phyloP scores from a whole-genome alignment of 2,113 vertebrate species.

The Crotalus viridis region DNA sequence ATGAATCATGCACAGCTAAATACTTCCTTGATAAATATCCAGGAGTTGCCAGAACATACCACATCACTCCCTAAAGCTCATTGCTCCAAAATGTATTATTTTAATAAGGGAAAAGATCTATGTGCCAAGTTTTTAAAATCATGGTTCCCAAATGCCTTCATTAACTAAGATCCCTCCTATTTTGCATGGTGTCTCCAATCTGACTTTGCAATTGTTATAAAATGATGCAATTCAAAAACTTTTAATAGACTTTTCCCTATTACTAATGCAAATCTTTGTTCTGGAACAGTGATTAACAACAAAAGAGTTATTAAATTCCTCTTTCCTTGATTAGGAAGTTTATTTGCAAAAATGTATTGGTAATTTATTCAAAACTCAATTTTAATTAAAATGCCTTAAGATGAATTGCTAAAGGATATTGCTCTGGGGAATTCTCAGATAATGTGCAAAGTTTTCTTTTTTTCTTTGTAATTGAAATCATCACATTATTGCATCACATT shows the following conservation, averaged over 20 bases:
- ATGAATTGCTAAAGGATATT: neutral
- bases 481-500: neutral
- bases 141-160: slow-evolving; percentile 49
- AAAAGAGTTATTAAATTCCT: slow-evolving; percentile 23
- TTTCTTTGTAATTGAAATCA: neutral
- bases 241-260: slow-evolving; percentile 33
- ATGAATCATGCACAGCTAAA: slow-evolving; percentile 14
- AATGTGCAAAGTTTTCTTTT: neutral
- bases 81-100: slow-evolving; percentile 10
- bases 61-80: slow-evolving; percentile 35
- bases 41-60: slow-evolving; percentile 21
- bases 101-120: slow-evolving; percentile 25
- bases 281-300: slow-evolving; percentile 29
- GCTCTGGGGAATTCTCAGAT: neutral
- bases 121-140: slow-evolving; percentile 41
- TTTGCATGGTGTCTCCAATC: slow-evolving; percentile 55
- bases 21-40: slow-evolving; percentile 13
- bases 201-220: slow-evolving; percentile 45
- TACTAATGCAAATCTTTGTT: slow-evolving; percentile 31
- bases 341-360: neutral
- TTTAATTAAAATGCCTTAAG: slow-evolving; percentile 25
- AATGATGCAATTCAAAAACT: slow-evolving; percentile 49
- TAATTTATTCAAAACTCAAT: neutral
- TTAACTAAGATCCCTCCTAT: slow-evolving; percentile 57
- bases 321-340: neutral